A percentile compares a stretch with the other conserved stretches of the same genome.
Evolutionary conservation across 2,797 vertebrate species (phyloP).

Genomic region (Phrynocephalus vlangalii): DNA sequence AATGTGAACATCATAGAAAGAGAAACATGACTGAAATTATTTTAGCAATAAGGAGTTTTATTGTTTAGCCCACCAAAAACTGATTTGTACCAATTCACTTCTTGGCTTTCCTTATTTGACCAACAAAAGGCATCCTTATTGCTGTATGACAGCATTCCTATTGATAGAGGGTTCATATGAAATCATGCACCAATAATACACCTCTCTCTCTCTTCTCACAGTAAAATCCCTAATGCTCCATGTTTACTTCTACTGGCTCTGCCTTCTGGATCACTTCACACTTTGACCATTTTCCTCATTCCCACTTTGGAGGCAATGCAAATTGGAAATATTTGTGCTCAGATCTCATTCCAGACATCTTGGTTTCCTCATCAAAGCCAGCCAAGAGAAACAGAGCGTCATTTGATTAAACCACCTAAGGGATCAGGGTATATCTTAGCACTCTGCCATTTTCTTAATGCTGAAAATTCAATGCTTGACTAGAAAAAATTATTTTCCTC

Average conservation of each 20-base stretch:
- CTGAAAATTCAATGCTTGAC: constrained; percentile 16
- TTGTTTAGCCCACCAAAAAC: background rate
- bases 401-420: constrained; percentile 28
- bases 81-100: background rate
- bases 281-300: constrained; percentile 16
- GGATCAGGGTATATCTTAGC: background rate
- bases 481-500: background rate
- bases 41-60: background rate
- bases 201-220: background rate
- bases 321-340: constrained; percentile 15
- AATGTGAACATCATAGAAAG: background rate
- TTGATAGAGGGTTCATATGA: background rate
- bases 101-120: no score
- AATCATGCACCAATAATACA: background rate
- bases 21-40: background rate
- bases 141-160: background rate
- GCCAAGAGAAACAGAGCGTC: constrained; percentile 10
- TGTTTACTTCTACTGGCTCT: background rate
- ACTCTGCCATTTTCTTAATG: constrained; percentile 19
- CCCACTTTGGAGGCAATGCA: background rate
- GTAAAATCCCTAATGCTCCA: background rate
- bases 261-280: constrained; percentile 23
- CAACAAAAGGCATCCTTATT: background rate
- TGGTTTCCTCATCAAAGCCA: constrained; percentile 36
- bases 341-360: constrained; percentile 28